Evolutionary conservation across 2,113 vertebrate genomes (phyloP), one percentile per base, ranked within the genome.

Genomic region (Colistium nudipinnis): DNA sequence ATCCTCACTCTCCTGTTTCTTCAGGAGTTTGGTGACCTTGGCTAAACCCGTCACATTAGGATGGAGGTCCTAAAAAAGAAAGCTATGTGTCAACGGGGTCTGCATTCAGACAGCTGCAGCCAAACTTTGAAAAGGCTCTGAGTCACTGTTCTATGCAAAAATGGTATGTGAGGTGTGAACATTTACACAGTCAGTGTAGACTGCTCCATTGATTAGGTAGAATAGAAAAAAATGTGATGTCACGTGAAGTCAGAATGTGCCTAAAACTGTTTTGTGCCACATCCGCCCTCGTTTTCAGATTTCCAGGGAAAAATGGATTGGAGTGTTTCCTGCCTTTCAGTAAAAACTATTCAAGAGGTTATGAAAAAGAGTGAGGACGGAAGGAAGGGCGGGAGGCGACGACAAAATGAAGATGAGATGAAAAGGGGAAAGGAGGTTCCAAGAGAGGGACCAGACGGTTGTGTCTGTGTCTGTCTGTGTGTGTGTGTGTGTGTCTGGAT

Each of bases 391-490:
- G 39, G 53, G 41, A 49, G 8, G 9, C 5, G 3, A 20, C 20
- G 20, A 66, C 16, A 33, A 68, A 51, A 38, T 20, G 61, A 48
- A 9, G 27, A 52, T 44, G 48, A 53, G 60, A 74, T n/a, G 41
- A 66, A 52, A 80, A 65, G 8, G 9, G 24, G 25, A 55, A 39
- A 52, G 20, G 62, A 38, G 44, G 36, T 27, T 61, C 36, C 14
- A 67, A 71, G 53, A 67, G 79, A 78, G 36, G 24, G 19, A 35
- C 12, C n/a, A 35, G 22, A 14, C 19, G 27, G 43, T 8, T 76
- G 20, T 43, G 41, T 51, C 16, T 35, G 7, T 61, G 45, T 35
- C 11, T 59, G 27, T 56, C 16, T 45, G 38, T 30, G 22, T 49
- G 51, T 10, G 4, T 56, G 36, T 65, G 12, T 20, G 61, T 64